These are phyloP conservation scores for Spermophilus dauricus DNA, from an alignment of 2,113 vertebrate genomes.

Conservation along the genomic window DNA sequence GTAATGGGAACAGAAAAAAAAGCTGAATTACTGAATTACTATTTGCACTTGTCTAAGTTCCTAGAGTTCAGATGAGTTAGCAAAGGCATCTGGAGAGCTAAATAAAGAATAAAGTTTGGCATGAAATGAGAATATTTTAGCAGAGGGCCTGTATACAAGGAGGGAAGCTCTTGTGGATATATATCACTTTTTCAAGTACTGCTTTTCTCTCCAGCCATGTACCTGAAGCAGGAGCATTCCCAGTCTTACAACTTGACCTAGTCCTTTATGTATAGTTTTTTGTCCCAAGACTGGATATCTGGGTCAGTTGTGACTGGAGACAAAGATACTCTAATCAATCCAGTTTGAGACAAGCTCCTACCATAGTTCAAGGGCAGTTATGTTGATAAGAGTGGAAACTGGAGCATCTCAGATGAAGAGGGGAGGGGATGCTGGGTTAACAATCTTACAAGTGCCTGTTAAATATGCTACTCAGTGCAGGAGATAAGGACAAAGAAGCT, in stretches of 20 bases:
- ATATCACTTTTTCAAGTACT: background rate
- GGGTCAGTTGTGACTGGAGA: background rate
- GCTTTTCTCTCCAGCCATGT: background rate
- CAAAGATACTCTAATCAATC: background rate
- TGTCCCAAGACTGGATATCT: background rate
- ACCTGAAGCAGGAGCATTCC: background rate
- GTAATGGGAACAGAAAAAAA: background rate
- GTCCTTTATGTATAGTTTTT: background rate
- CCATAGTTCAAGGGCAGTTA: background rate
- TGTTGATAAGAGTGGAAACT: background rate
- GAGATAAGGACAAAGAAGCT: background rate
- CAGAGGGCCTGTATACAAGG: background rate
- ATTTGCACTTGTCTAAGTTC: background rate
- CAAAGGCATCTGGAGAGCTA: background rate
- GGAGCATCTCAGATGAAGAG: background rate
- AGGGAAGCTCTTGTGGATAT: background rate
- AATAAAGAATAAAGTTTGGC: slow-evolving; percentile 6
- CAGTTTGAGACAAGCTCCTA: background rate
- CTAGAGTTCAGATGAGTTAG: background rate
- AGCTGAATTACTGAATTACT: slow-evolving; percentile 5
- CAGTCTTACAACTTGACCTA: background rate
- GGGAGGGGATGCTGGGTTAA: background rate
- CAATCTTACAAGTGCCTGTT: background rate
- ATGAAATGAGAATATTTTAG: background rate
- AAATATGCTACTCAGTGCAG: background rate